Conservation (phyloP, 2,888 invertebrate genomes). For the Heliconius hortense region DNA sequence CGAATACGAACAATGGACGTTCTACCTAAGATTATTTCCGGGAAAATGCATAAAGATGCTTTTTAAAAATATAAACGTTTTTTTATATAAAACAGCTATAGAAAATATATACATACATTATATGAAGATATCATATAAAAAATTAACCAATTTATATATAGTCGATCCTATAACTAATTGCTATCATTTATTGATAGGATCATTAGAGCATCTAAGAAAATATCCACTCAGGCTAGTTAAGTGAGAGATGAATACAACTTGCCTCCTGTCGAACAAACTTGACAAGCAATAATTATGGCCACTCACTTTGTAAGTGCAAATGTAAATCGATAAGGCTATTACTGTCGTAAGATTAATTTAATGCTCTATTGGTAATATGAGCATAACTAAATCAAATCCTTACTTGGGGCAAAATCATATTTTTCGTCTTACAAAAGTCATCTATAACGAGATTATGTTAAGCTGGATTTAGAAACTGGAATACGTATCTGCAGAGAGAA, state of each 20-base stretch:
- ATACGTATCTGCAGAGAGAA: not conserved
- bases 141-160: not conserved
- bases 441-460: not conserved
- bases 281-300: conserved; percentile 17
- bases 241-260: conserved; percentile 9
- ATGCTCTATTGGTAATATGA: conserved; percentile 19
- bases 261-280: conserved; percentile 1
- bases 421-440: not conserved
- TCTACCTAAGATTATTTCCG: too few relatives aligned
- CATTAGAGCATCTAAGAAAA: conserved; percentile 1
- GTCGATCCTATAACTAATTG: not conserved
- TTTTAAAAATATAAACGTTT: too few relatives aligned
- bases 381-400: conserved; percentile 18
- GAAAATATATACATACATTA: too few relatives aligned
- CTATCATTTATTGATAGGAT: not conserved
- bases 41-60: too few relatives aligned
- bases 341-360: conserved; percentile 19
- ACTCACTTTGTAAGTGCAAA: conserved; percentile 20
- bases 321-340: conserved; percentile 21
- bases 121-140: too few relatives aligned
- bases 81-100: too few relatives aligned
- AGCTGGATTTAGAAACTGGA: not conserved
- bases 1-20: too few relatives aligned
- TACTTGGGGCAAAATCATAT: not conserved
- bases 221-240: not conserved